Conservation (phyloP, 64 coral and sea anemone genomes). For the Porites australiensis region DNA sequence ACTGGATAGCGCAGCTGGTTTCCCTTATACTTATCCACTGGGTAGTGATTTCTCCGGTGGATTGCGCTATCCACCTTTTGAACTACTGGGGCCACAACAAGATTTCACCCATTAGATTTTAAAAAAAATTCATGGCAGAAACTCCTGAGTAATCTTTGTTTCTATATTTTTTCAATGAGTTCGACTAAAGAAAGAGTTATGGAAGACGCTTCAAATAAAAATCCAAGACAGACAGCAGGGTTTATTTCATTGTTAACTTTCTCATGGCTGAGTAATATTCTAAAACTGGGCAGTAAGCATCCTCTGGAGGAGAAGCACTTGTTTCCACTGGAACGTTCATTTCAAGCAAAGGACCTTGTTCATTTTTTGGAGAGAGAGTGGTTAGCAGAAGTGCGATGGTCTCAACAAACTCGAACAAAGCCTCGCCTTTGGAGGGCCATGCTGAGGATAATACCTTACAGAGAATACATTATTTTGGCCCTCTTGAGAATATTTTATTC, state of each 20-base stretch:
- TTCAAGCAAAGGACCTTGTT: neutral
- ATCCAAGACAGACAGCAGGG: conserved; percentile 42
- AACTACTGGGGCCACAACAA: too few species aligned
- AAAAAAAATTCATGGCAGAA: too few species aligned
- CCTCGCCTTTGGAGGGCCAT: conserved; percentile 52
- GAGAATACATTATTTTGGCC: neutral
- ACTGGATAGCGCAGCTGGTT: too few species aligned
- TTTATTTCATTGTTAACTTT: conserved; percentile 56
- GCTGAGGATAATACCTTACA: conserved; percentile 2
- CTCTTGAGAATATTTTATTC: conserved; percentile 10
- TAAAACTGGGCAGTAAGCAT: conserved; percentile 57
- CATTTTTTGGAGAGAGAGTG: neutral
- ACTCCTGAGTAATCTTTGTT: too few species aligned
- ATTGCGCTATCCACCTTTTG: too few species aligned
- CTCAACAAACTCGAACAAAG: neutral
- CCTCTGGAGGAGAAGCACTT: conserved; percentile 71
- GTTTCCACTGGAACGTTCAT: neutral
- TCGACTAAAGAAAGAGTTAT: too few species aligned
- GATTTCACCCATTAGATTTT: too few species aligned
- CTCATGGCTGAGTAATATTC: conserved; percentile 55
- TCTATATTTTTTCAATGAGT: too few species aligned
- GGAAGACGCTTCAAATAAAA: neutral
- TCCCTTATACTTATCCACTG: too few species aligned
- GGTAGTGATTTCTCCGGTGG: too few species aligned
- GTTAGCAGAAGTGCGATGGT: neutral